These are phyloP conservation scores for Aspidiotus rigidus DNA, from an alignment of 2,888 invertebrate species.

Conservation along the genomic window DNA sequence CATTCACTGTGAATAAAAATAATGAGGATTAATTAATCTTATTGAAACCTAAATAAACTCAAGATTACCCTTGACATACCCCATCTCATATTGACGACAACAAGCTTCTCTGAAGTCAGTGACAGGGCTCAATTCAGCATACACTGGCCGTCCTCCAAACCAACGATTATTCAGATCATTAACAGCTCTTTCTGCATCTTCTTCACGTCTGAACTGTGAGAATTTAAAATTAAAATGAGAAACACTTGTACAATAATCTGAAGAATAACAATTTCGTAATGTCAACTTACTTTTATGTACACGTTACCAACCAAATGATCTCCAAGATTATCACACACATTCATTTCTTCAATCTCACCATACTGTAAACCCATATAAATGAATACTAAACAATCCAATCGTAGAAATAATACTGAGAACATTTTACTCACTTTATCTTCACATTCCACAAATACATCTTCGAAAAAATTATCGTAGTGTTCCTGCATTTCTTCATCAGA, in stretches of 20 bases:
- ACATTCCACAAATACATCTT: constrained; percentile 97
- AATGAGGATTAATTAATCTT: constrained; percentile 4
- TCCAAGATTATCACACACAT: constrained; percentile 98
- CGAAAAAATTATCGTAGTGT: constrained; percentile 99
- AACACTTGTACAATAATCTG: too few relatives aligned
- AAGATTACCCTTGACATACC: constrained; percentile 46
- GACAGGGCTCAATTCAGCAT: constrained; percentile 96
- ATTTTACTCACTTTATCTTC: constrained; percentile 68
- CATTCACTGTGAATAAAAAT: constrained; percentile 58
- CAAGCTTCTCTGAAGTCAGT: constrained; percentile 99
- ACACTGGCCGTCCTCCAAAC: constrained; percentile 97
- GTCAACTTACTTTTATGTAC: constrained; percentile 74
- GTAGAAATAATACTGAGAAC: not conserved
- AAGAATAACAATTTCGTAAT: not conserved
- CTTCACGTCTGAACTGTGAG: constrained; percentile 80
- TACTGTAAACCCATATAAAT: constrained; percentile 49
- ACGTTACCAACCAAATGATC: constrained; percentile 99
- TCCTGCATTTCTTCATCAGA: constrained; percentile 98
- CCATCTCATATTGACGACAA: constrained; percentile 99
- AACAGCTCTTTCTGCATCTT: constrained; percentile 96
- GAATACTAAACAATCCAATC: not conserved
- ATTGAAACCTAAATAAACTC: not conserved
- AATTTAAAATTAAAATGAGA: constrained; percentile 33
- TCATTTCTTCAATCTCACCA: constrained; percentile 99
- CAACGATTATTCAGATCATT: constrained; percentile 95